Conservation (phyloP, 2,797 vertebrate species). For the Acestrorhynchus altus region DNA sequence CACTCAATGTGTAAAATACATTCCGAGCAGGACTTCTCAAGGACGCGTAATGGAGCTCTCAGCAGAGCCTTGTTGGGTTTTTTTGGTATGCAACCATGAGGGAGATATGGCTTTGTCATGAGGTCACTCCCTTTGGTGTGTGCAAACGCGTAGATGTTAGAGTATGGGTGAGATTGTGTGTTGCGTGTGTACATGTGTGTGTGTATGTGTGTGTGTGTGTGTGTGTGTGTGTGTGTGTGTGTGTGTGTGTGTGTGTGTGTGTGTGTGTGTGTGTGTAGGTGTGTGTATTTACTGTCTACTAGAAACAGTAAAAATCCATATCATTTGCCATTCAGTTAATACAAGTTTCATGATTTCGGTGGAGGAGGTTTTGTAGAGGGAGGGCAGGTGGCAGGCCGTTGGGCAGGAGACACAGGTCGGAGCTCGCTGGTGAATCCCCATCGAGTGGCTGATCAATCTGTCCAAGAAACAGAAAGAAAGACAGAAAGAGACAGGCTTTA, state of each 20-base stretch:
- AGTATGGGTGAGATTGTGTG: conserved; percentile 6
- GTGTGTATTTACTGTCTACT: conserved; percentile 88
- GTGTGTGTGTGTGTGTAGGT: conserved; percentile 5
- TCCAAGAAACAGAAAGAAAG: conserved; percentile 39
- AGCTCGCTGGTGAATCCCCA: conserved; percentile 94
- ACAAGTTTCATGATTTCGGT: conserved; percentile 92
- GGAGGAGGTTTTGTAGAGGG: conserved; percentile 79
- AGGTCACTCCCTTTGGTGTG: conserved; percentile 50
- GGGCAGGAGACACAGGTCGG: conserved; percentile 83
- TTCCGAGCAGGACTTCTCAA: conserved; percentile 63
- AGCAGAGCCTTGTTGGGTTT: conserved; percentile 6
- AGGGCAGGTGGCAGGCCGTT: conserved; percentile 72
- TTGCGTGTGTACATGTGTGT: conserved; percentile 2
- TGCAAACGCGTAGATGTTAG: not conserved
- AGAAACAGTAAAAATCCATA: conserved; percentile 97
- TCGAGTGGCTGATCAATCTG: conserved; percentile 94
- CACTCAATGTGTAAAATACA: conserved; percentile 65
- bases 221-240: conserved; percentile 32
- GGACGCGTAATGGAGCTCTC: conserved; percentile 16
- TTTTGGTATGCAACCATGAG: conserved; percentile 43
- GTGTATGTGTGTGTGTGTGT: conserved; percentile 31
- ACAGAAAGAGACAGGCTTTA: not conserved
- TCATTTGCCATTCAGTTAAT: conserved; percentile 97
- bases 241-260: conserved; percentile 34
- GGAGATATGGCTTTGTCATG: conserved; percentile 52